Conservation (phyloP, 2,797 vertebrate species). For the Darevskia nairensis region DNA sequence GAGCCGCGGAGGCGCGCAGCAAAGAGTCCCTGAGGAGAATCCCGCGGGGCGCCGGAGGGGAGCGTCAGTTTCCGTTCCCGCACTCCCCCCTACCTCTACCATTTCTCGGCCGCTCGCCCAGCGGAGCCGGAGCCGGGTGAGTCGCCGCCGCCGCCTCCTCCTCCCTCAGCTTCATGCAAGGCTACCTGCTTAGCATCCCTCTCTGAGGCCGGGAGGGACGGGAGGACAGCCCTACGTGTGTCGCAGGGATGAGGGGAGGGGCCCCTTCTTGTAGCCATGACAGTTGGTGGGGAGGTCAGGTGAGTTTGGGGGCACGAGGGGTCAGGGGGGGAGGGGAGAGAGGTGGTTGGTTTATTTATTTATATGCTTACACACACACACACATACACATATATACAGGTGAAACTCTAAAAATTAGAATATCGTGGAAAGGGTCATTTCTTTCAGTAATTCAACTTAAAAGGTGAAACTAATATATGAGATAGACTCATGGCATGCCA, state of each 20-base stretch:
- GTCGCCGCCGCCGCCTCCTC: background rate
- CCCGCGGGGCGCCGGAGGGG: background rate
- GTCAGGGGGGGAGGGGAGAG: too few species aligned
- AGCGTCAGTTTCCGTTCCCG: background rate
- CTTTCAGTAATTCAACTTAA: too few species aligned
- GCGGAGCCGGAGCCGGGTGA: constrained; percentile 20
- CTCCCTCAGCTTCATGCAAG: background rate
- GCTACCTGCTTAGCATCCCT: background rate
- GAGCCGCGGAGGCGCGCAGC: background rate
- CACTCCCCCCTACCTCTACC: constrained; percentile 6
- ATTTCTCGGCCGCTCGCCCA: background rate
- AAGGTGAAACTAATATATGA: too few species aligned
- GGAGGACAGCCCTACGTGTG: too few species aligned
- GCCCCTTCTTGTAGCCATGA: background rate
- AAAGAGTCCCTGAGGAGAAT: background rate
- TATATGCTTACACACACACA: too few species aligned
- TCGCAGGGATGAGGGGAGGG: background rate
- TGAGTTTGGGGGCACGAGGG: background rate
- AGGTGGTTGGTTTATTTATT: too few species aligned
- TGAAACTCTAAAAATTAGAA: too few species aligned
- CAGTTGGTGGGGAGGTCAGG: background rate
- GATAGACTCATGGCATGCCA: too few species aligned
- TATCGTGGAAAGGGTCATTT: too few species aligned
- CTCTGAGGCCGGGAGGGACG: too few species aligned
- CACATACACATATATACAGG: too few species aligned